phyloP scores from a whole-genome alignment of 1,140 invertebrate genomes.

The Ditylenchus dipsaci region DNA sequence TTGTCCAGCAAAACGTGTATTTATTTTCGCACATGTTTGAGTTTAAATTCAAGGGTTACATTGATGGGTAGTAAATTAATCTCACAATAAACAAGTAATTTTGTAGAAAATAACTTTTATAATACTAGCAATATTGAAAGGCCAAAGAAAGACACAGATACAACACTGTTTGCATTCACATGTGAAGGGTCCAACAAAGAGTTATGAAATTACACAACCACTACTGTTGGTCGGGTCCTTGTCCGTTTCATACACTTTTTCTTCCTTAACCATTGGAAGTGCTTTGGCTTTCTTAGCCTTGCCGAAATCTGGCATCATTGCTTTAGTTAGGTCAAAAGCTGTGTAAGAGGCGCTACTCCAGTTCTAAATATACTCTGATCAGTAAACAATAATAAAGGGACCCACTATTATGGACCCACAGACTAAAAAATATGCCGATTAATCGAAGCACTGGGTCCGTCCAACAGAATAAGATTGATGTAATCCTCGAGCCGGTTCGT shows the following conservation, averaged over 20 bases:
- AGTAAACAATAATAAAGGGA: too few species aligned
- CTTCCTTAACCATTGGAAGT: conserved; percentile 68
- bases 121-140: neutral
- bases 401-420: too few species aligned
- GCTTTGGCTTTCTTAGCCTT: conserved; percentile 62
- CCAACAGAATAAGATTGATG: too few species aligned
- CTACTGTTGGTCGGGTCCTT: conserved; percentile 68
- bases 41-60: too few species aligned
- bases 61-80: too few species aligned
- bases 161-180: too few species aligned
- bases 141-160: neutral
- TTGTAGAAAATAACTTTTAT: neutral
- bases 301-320: conserved; percentile 46
- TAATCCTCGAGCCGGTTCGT: too few species aligned
- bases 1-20: too few species aligned
- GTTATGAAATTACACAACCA: conserved; percentile 65
- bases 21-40: too few species aligned
- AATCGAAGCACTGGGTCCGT: too few species aligned
- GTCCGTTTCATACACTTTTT: conserved; percentile 64
- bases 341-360: conserved; percentile 66
- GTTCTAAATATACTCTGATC: conserved; percentile 57
- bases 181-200: neutral
- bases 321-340: conserved; percentile 63
- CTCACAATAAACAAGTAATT: neutral
- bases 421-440: too few species aligned